A percentile compares a stretch with the other conserved stretches of the same genome.
Conservation (phyloP, 2,888 invertebrate species). For the Cosmopolites sordidus region DNA sequence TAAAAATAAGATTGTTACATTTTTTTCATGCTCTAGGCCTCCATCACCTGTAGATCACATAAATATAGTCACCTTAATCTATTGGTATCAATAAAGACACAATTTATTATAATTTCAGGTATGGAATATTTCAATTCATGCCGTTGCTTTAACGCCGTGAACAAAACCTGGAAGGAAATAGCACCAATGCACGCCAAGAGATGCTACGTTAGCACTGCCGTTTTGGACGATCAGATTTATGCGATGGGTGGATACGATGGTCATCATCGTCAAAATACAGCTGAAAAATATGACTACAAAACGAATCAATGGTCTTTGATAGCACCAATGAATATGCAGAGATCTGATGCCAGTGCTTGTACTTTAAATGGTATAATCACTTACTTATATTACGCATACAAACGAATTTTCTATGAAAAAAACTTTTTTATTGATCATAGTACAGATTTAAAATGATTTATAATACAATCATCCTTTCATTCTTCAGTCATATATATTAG, state of each 20-base stretch:
- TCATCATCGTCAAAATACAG: conserved; percentile 79
- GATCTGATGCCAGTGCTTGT: conserved; percentile 91
- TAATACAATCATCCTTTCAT: too few relatives aligned
- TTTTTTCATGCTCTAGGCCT: too few relatives aligned
- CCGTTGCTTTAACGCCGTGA: conserved; percentile 75
- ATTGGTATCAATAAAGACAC: too few relatives aligned
- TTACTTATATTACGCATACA: too few relatives aligned
- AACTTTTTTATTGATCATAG: too few relatives aligned
- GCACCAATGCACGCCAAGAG: conserved; percentile 87
- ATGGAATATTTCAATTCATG: conserved; percentile 41
- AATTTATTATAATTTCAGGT: conserved; percentile 17
- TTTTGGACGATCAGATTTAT: conserved; percentile 71
- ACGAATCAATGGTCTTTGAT: conserved; percentile 87
- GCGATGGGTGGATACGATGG: conserved; percentile 89
- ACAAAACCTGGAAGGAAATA: conserved; percentile 80
- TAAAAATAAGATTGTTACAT: too few relatives aligned
- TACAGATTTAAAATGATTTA: too few relatives aligned
- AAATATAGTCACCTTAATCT: too few relatives aligned
- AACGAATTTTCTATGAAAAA: too few relatives aligned
- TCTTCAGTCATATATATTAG: too few relatives aligned
- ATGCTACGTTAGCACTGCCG: conserved; percentile 82
- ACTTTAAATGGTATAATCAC: conserved; percentile 68
- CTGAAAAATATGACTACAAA: conserved; percentile 77
- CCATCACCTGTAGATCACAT: too few relatives aligned
- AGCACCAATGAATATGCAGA: conserved; percentile 80